Percentiles rank a stretch among this genome's conserved stretches.
Conservation (phyloP, 2,888 invertebrate species). For the Agrotis puta region DNA sequence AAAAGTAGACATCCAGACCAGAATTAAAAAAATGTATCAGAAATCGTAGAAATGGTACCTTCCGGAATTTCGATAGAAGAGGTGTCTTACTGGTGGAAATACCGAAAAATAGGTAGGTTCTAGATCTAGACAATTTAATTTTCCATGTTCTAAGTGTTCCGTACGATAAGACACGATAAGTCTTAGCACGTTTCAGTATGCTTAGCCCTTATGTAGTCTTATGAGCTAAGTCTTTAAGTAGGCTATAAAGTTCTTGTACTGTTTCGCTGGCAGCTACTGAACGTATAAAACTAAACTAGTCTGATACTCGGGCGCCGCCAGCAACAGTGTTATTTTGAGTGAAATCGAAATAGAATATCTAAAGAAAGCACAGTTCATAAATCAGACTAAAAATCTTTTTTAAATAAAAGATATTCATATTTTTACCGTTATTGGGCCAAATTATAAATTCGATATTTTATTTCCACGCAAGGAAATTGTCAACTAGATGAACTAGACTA, state of each 20-base stretch:
- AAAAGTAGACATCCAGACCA: no score
- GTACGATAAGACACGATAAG: constrained; percentile 11
- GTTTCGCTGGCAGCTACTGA: constrained; percentile 21
- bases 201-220: constrained; percentile 20
- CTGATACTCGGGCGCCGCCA: constrained; percentile 10
- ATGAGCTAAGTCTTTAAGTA: constrained; percentile 41
- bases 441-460: constrained; percentile 35
- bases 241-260: constrained; percentile 35
- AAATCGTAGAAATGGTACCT: no score
- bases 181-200: constrained; percentile 6
- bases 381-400: constrained; percentile 34
- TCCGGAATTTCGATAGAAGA: no score
- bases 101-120: no score
- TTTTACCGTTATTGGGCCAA: constrained; percentile 42
- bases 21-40: no score
- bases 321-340: constrained; percentile 33
- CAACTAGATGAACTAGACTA: constrained; percentile 42
- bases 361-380: constrained; percentile 40
- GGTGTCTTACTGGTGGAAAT: no score
- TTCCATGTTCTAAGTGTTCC: constrained; percentile 1
- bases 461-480: constrained; percentile 31
- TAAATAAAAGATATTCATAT: constrained; percentile 45
- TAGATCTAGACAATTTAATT: neutral
- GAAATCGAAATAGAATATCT: constrained; percentile 29
- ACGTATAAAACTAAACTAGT: constrained; percentile 13